Evolutionary conservation across 2,113 vertebrate species (phyloP).

Genomic region (Tapirus terrestris): DNA sequence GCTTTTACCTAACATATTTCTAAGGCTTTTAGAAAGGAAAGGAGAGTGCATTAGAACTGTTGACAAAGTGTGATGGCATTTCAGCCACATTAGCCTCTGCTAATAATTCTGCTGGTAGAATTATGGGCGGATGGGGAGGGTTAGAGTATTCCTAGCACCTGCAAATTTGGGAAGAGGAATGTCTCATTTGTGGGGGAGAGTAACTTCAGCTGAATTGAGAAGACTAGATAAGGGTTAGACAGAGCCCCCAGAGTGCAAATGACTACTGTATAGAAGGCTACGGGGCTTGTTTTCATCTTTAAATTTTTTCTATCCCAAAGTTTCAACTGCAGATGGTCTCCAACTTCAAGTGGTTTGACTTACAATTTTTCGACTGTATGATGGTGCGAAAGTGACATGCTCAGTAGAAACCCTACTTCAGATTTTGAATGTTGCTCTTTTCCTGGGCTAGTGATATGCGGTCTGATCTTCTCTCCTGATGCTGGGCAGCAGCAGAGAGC

Average conservation of each 20-base stretch:
- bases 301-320: not conserved
- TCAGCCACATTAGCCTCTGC: not conserved
- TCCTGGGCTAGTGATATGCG: too few relatives aligned
- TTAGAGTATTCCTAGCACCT: not conserved
- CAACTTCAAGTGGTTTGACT: too few relatives aligned
- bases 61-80: not conserved
- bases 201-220: not conserved
- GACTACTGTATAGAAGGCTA: not conserved
- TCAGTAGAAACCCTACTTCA: too few relatives aligned
- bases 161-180: not conserved
- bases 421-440: too few relatives aligned
- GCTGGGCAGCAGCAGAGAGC: too few relatives aligned
- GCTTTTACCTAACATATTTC: not conserved
- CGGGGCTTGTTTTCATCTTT: not conserved
- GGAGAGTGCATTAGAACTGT: not conserved
- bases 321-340: not conserved
- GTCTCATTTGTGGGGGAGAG: not conserved
- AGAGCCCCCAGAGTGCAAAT: not conserved
- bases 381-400: too few relatives aligned
- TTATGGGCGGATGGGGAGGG: not conserved
- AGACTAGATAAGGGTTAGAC: not conserved
- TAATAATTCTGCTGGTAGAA: not conserved
- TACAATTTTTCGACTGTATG: too few relatives aligned
- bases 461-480: too few relatives aligned
- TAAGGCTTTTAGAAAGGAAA: not conserved